Evolutionary conservation across 2,888 invertebrate species (phyloP).

Genomic region (Drosophila prolongata): DNA sequence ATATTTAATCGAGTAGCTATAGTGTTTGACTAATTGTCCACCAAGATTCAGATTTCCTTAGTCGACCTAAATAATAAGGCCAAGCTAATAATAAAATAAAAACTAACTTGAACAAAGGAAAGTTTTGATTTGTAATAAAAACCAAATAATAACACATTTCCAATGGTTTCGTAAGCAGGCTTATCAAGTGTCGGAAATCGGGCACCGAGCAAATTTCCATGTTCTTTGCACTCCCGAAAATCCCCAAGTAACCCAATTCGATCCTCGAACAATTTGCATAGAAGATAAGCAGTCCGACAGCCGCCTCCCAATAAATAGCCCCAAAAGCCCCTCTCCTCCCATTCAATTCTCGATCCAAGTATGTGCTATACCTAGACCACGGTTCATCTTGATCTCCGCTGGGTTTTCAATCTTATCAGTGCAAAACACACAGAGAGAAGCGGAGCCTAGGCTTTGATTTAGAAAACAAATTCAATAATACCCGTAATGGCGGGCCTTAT

Average conservation of each 20-base stretch:
- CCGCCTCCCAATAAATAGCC: constrained; percentile 2
- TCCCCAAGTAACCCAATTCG: constrained; percentile 48
- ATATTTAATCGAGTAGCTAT: no score
- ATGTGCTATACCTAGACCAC: constrained; percentile 14
- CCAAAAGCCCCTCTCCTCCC: neutral
- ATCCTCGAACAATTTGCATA: constrained; percentile 64
- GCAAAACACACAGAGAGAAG: constrained; percentile 47
- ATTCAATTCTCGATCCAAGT: constrained; percentile 5
- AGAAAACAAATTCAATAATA: constrained; percentile 69
- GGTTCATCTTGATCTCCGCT: constrained; percentile 30
- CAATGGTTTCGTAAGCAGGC: neutral
- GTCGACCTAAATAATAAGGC: neutral
- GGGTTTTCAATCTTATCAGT: constrained; percentile 57
- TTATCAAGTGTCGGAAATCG: constrained; percentile 13
- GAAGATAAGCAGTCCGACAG: constrained; percentile 23
- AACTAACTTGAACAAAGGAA: constrained; percentile 13
- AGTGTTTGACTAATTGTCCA: no score
- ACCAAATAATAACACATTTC: constrained; percentile 16
- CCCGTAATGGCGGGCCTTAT: constrained; percentile 44
- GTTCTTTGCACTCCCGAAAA: constrained; percentile 16
- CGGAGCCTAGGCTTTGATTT: constrained; percentile 33
- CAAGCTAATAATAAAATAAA: constrained; percentile 11
- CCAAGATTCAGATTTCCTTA: neutral
- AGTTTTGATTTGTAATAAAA: constrained; percentile 13
- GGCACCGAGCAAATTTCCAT: constrained; percentile 14